Conservation (phyloP, 1,140 invertebrate species). For the Elysia chlorotica region DNA sequence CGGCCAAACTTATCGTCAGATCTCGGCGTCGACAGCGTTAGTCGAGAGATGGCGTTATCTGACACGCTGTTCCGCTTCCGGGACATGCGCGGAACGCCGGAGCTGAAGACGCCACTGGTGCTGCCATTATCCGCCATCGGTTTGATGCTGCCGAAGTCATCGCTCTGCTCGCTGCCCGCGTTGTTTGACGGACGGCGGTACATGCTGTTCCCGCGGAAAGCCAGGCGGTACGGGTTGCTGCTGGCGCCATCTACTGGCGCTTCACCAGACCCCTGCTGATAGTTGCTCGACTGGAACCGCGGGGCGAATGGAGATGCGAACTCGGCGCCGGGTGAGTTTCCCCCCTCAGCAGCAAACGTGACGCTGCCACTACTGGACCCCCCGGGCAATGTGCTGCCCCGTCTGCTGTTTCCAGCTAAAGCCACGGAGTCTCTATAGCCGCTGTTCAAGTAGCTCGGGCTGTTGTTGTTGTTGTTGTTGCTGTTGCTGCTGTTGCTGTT, state of each 20-base stretch:
- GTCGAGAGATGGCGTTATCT: conserved; percentile 8
- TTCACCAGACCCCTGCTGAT: no score
- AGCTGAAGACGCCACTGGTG: neutral
- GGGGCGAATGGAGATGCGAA: neutral
- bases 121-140: no score
- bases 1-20: conserved; percentile 1
- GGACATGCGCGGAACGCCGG: neutral
- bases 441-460: neutral
- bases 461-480: no score
- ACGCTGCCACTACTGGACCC: neutral
- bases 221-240: neutral
- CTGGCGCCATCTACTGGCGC: neutral
- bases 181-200: conserved; percentile 2
- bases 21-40: conserved; percentile 4
- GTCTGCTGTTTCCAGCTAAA: no score
- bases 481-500: neutral
- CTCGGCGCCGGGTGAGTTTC: no score
- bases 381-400: no score
- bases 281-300: neutral
- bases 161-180: neutral
- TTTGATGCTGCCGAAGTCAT: neutral
- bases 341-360: no score
- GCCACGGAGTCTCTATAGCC: no score
- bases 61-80: conserved; percentile 3
- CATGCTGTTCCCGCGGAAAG: neutral